Evolutionary conservation across 1,140 invertebrate species (phyloP), one percentile per base, ranked within the genome.

Genomic region (Caenorhabditis brenneri): DNA sequence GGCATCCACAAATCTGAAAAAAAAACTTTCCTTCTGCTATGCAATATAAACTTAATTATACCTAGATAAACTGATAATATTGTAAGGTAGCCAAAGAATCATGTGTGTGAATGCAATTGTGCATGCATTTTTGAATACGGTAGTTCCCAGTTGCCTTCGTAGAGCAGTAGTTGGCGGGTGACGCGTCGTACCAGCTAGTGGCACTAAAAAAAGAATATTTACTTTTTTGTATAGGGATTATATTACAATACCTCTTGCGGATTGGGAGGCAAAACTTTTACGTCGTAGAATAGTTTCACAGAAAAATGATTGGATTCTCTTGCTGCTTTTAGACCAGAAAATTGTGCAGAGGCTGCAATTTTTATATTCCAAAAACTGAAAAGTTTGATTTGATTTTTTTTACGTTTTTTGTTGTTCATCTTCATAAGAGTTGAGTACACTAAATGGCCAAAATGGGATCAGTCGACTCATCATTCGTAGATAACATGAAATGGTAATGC

Each of bases 41-140:
- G 31, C 31, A 51, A 31, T 51, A 51, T 2, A 46, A 39, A 78
- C 0, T 2, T 22, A 79, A 36, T 15, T 9, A 42, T 19, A 69
- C 69, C 33, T 46, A 10, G 42, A 51, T 27, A 53, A 82, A n/a
- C 36, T 65, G 5, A 90, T 53, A 33, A 90, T 60, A 86, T 89
- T 89, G 58, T 89, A 89, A 15, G 88, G 88, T 4, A 89, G 86
- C 88, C 88, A 89, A n/a, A 89, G 78, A 58, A 83, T 48, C 51
- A 89, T 81, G 81, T 89, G 88, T 6, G 84, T 58, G 1, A 85
- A 22, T 12, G 89, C 88, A 22, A 89, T 86, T 9, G 82, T 69
- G 19, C 89, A 82, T 9, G 88, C 88, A 48, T 83, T 89, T 27
- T 84, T 74, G 48, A 90, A 89, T 27, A 89, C 86, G 39, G 86